Evolutionary conservation across 2,888 invertebrate species (phyloP), one percentile per base, ranked within the genome.

Genomic region (Plusia festucae): DNA sequence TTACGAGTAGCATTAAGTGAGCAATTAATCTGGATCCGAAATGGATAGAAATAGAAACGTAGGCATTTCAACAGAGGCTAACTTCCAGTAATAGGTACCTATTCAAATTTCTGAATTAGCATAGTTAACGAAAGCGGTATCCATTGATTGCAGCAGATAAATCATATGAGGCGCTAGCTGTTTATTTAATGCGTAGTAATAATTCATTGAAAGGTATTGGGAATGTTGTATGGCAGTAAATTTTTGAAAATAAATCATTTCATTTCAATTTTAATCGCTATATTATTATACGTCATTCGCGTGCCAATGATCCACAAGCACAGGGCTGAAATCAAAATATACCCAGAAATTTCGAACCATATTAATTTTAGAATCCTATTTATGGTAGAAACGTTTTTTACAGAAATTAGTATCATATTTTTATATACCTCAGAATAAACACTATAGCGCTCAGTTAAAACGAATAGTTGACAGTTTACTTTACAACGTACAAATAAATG

Each of bases 1-100:
- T 91, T 90, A 90, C 89, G 82, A 91, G 83, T 84, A 87, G 83
- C 87, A 87, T 90, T 91, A 91, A 90, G 86, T 87, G 86, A 87
- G 84, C 87, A 90, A 91, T 90, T 90, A 88, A 90, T 90, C 87
- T 85, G 82, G 88, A 87, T 88, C 81, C 82, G 80, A 86, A 89
- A 87, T 88, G 83, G 84, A 82, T 83, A 69, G 79, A 88, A 87
- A 85, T 86, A 86, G 85, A 84, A 86, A 84, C 85, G 84, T 85
- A 88, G 88, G 85, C 89, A 86, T 83, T 88, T 84, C 83, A 83
- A 78, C 82, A 84, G 83, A 78, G 85, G 82, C 83, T 86, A 89
- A 89, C 88, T 89, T 88, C 87, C 85, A 79, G 75, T 82, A 79
- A 81, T 85, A 71, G 66, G 52, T 57, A 82, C 79, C 85, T 82